A percentile compares a stretch with the other conserved stretches of the same genome.
Conservation (phyloP, 2,113 vertebrate genomes). For the Varanus komodoensis region DNA sequence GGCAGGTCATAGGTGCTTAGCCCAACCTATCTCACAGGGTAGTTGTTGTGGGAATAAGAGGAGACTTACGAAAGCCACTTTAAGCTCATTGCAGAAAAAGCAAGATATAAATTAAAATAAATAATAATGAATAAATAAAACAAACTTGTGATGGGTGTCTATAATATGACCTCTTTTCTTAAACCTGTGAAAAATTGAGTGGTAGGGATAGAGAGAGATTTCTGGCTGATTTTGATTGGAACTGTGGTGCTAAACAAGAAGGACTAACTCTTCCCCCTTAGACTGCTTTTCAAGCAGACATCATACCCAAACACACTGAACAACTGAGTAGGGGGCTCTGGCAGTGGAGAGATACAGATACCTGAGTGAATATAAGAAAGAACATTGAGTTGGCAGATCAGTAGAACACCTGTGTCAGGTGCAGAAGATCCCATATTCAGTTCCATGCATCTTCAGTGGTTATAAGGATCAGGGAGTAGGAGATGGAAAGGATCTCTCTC, state of each 20-base stretch:
- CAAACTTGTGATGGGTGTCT: neutral
- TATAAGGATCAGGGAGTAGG: neutral
- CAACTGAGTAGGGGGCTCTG: neutral
- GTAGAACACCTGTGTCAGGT: neutral
- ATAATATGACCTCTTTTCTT: neutral
- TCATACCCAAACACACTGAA: neutral
- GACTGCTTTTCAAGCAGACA: neutral
- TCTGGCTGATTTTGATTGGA: neutral
- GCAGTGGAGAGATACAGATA: neutral
- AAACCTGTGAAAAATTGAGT: neutral
- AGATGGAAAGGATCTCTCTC: neutral
- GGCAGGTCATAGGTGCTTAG: too few species aligned
- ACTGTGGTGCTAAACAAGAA: neutral
- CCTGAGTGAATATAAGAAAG: neutral
- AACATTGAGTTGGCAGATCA: neutral
- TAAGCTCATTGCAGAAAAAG: too few species aligned
- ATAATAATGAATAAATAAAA: too few species aligned
- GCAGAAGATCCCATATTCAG: neutral
- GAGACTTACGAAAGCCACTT: too few species aligned
- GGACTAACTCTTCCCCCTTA: neutral
- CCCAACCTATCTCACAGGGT: too few species aligned
- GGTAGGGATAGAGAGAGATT: neutral
- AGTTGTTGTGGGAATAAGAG: too few species aligned
- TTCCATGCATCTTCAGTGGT: neutral
- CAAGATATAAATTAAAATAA: too few species aligned